phyloP scores from a whole-genome alignment of 2,113 vertebrate species.

The Corythoichthys intestinalis region DNA sequence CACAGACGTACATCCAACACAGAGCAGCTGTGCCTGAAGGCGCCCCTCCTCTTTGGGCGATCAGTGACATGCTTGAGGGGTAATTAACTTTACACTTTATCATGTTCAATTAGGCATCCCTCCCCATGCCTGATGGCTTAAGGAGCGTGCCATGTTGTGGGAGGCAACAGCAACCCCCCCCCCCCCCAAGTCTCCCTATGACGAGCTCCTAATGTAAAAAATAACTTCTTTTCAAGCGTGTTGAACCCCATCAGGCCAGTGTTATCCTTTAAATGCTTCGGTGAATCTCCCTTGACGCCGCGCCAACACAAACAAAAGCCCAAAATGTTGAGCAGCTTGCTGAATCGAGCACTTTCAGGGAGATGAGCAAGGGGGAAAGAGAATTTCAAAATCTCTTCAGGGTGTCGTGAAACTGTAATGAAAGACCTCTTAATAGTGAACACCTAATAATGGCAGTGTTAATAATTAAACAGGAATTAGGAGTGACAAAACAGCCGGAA shows the following conservation, averaged over 20 bases:
- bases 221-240: constrained; percentile 64
- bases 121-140: constrained; percentile 68
- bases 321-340: not conserved
- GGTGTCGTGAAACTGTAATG: constrained; percentile 54
- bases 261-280: constrained; percentile 19
- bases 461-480: constrained; percentile 89
- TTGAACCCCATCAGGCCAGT: constrained; percentile 50
- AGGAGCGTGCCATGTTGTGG: constrained; percentile 80
- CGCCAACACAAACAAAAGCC: not conserved
- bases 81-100: constrained; percentile 99
- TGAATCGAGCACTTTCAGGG: not conserved
- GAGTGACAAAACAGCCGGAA: constrained; percentile 80
- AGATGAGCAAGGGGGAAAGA: not conserved
- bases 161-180: constrained; percentile 72
- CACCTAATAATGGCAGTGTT: constrained; percentile 87
- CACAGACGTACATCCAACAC: constrained; percentile 65
- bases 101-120: constrained; percentile 99
- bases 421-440: constrained; percentile 82
- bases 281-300: constrained; percentile 15
- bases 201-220: constrained; percentile 67
- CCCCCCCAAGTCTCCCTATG: constrained; percentile 2
- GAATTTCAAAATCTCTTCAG: constrained; percentile 49
- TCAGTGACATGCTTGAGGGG: constrained; percentile 98
- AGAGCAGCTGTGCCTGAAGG: constrained; percentile 93
- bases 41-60: constrained; percentile 84